Evolutionary conservation across 2,797 vertebrate species (phyloP).

Genomic region (Cossypha heuglini): DNA sequence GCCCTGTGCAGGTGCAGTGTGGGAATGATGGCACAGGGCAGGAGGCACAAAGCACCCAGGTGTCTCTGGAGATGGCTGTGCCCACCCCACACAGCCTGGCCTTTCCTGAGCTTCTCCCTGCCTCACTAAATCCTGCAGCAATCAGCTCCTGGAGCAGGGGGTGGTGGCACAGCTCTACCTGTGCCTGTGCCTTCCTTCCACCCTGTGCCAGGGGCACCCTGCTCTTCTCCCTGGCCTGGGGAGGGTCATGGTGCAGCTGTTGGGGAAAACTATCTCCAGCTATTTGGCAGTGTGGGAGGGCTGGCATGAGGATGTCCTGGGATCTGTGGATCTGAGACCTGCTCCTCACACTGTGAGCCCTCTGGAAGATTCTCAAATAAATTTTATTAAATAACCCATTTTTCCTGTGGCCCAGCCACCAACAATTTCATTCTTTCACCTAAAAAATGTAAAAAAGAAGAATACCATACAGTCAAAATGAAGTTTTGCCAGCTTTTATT

Average conservation of each 20-base stretch:
- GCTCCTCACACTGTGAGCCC: background rate
- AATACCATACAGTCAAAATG: background rate
- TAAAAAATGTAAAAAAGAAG: background rate
- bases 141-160: background rate
- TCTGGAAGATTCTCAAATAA: background rate
- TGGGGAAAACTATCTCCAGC: constrained; percentile 14
- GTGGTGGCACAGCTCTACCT: background rate
- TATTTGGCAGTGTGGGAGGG: background rate
- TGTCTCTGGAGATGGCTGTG: background rate
- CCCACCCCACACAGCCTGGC: background rate
- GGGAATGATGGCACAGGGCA: background rate
- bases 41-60: background rate
- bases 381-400: background rate
- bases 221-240: background rate
- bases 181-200: background rate
- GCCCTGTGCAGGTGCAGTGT: background rate
- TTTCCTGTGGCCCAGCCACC: background rate
- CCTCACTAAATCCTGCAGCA: background rate
- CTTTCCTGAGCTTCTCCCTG: background rate
- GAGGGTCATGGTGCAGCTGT: constrained; percentile 6
- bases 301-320: constrained; percentile 9
- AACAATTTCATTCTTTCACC: background rate
- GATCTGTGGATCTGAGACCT: background rate
- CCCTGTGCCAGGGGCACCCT: background rate
- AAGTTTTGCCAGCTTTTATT: constrained; percentile 9